Base-by-base conservation (phyloP, 2,888 invertebrate species). In the Acronicta psi region DNA sequence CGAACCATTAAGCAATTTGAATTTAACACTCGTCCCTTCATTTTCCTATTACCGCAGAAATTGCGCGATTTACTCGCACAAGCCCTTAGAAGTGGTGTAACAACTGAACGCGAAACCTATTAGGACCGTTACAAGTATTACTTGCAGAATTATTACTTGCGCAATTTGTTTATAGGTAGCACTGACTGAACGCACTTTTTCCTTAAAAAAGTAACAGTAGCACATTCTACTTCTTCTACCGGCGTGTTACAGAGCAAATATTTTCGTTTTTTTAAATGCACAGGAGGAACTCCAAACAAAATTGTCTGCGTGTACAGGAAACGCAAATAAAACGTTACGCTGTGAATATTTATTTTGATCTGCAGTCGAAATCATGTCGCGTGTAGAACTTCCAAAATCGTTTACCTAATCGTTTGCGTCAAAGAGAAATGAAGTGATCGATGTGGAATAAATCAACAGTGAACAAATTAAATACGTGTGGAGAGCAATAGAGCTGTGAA, bases 11-110 rank as follows among this genome's bases (percentile, higher is more conserved):
- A 89, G 86, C 93, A 91, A 93, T 93, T 92, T 89, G 90, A 92
- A 92, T 92, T 93, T 93, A 92, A 92, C 93, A 93, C 92, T 92
- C 90, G 90, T 92, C 91, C 92, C 88, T 93, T 92, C 91, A 91
- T 92, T 91, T 93, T 89, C 89, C 88, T 89, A 92, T 90, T 92
- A 90, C 90, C 85, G 74, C 88, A 86, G 84, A 89, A 90, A 91
- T 87, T 87, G 86, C 80, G 70, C 86, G 84, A 82, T 84, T 87
- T 86, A 82, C 84, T 82, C 78, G 64, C 64, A 59, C 75, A 68
- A 77, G 73, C 67, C 76, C 77, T 76, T 63, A 75, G 64, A 73
- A 74, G 57, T 64, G 65, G 61, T 59, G 62, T 72, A 66, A 67
- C 66, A 63, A 75, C 60, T 60, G 65, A 73, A 67, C 75, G 75